Conservation (phyloP, 2,888 invertebrate species). For the Andricus curvator region DNA sequence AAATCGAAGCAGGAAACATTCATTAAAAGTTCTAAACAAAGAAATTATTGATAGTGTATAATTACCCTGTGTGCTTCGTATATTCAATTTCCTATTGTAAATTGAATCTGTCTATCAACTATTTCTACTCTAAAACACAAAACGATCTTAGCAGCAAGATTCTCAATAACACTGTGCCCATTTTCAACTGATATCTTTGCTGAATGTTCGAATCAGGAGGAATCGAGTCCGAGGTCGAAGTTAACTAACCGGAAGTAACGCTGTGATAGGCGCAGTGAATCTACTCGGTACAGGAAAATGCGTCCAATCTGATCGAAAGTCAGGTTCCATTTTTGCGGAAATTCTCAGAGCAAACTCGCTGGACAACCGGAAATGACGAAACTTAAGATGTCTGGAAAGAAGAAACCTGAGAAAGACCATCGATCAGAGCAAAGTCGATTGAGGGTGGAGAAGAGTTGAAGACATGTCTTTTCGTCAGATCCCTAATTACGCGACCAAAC, state of each 20-base stretch:
- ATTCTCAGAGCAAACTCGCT: constrained; percentile 2
- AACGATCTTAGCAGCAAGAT: neutral
- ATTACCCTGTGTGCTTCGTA: neutral
- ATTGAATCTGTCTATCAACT: neutral
- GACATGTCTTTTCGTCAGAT: constrained; percentile 40
- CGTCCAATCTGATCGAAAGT: constrained; percentile 58
- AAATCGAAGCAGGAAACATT: too few species aligned
- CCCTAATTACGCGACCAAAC: constrained; percentile 55
- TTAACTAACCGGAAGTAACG: constrained; percentile 74
- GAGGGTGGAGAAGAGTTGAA: neutral
- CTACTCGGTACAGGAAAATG: constrained; percentile 43
- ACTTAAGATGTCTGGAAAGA: neutral
- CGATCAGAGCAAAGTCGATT: neutral
- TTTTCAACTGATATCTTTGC: constrained; percentile 6
- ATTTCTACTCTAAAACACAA: neutral
- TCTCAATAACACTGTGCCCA: neutral
- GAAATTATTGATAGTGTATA: too few species aligned
- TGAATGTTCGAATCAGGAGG: constrained; percentile 12
- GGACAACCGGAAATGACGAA: constrained; percentile 23
- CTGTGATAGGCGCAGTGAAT: constrained; percentile 62
- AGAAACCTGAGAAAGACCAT: neutral
- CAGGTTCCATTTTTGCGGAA: constrained; percentile 1
- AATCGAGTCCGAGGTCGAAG: constrained; percentile 51
- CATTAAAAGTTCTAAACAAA: too few species aligned
- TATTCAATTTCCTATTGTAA: neutral